Conservation (phyloP, 2,113 vertebrate species). For the Hemicordylus capensis region DNA sequence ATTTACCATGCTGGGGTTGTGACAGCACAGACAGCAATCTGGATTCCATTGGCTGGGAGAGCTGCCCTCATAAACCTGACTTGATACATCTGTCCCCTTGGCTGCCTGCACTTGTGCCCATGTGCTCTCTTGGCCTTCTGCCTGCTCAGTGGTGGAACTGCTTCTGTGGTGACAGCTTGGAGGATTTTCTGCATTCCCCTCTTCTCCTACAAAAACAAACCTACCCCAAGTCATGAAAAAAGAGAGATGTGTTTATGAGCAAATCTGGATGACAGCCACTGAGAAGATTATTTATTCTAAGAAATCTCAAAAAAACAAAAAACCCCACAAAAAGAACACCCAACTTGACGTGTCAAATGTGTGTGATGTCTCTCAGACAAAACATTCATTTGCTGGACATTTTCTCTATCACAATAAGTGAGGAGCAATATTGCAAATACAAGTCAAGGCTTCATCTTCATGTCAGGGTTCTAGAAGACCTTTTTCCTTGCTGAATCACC, state of each 20-base stretch:
- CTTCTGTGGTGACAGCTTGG: constrained; percentile 63
- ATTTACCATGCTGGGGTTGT: constrained; percentile 74
- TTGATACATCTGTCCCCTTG: constrained; percentile 77
- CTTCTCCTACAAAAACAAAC: constrained; percentile 46
- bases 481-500: not conserved
- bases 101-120: constrained; percentile 69
- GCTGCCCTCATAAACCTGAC: constrained; percentile 79
- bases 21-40: constrained; percentile 77
- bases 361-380: not conserved
- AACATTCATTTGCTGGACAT: not conserved
- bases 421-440: not conserved
- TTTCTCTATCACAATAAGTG: not conserved
- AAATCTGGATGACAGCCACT: constrained; percentile 22
- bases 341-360: not conserved
- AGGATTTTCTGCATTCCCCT: constrained; percentile 55
- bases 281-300: not conserved
- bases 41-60: constrained; percentile 78
- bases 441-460: not conserved
- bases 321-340: too few relatives aligned
- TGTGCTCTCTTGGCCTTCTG: constrained; percentile 70
- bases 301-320: not conserved
- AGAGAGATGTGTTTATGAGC: constrained; percentile 26
- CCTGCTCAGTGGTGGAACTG: constrained; percentile 63
- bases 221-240: constrained; percentile 31
- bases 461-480: not conserved